A percentile compares a stretch with the other conserved stretches of the same genome.
phyloP scores from a whole-genome alignment of 2,113 vertebrate species.

The Bubalus kerabau region DNA sequence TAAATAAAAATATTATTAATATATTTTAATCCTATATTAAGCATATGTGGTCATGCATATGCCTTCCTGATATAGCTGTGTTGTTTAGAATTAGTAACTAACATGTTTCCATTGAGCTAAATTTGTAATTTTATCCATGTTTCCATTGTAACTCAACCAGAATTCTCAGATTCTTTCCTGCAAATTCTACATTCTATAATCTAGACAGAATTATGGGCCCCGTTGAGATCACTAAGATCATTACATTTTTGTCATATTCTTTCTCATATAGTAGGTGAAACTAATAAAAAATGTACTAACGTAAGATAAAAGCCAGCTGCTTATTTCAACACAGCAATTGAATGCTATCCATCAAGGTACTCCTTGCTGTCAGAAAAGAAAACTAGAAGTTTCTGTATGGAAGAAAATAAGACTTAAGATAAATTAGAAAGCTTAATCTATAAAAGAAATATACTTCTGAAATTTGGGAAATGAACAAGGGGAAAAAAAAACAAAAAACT shows the following conservation, averaged over 20 bases:
- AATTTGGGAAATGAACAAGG: constrained; percentile 46
- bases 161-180: constrained; percentile 32
- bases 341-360: constrained; percentile 76
- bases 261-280: constrained; percentile 52
- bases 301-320: constrained; percentile 66
- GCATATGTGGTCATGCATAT: background rate
- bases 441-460: constrained; percentile 65
- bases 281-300: constrained; percentile 70
- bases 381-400: constrained; percentile 26
- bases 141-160: background rate
- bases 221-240: constrained; percentile 51
- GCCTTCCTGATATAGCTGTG: background rate
- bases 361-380: constrained; percentile 65
- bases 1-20: background rate
- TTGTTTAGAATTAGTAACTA: background rate
- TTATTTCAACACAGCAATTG: constrained; percentile 67
- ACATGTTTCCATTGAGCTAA: background rate
- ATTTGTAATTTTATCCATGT: background rate
- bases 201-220: background rate
- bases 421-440: constrained; percentile 70
- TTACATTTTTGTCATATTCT: constrained; percentile 49
- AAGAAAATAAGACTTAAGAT: constrained; percentile 30
- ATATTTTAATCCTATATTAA: background rate
- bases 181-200: background rate
- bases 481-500: background rate